A percentile compares a stretch with the other conserved stretches of the same genome.
Evolutionary conservation across 2,113 vertebrate genomes (phyloP).

Genomic region (mouse (Mus musculus)): DNA sequence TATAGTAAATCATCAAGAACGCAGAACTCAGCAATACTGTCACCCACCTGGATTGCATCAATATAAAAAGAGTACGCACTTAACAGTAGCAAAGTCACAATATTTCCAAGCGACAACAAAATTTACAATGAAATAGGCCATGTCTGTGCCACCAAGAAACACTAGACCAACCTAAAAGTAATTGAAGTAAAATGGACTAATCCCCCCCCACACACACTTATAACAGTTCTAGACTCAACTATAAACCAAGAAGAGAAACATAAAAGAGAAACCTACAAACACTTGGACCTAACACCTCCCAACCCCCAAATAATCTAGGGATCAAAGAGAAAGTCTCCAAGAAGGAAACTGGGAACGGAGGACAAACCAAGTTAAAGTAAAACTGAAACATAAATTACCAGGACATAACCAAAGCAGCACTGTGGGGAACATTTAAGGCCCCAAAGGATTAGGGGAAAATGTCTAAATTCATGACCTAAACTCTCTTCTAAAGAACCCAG

Average conservation of each 20-base stretch:
- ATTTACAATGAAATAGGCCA: not conserved
- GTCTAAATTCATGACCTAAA: not conserved
- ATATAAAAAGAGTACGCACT: not conserved
- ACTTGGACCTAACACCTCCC: not conserved
- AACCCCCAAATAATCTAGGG: not conserved
- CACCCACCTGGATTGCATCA: not conserved
- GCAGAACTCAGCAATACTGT: not conserved
- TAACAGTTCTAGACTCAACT: not conserved
- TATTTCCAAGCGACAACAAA: not conserved
- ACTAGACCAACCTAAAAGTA: not conserved
- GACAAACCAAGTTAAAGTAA: not conserved
- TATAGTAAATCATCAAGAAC: not conserved
- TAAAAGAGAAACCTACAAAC: not conserved
- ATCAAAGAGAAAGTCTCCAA: not conserved
- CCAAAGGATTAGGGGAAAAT: not conserved
- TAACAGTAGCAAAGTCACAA: not conserved
- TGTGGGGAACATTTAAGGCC: not conserved
- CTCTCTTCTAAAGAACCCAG: not conserved
- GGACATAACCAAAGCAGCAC: not conserved
- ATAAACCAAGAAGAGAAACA: constrained; percentile 7
- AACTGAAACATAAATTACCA: not conserved
- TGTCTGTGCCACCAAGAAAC: not conserved
- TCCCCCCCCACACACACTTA: not conserved
- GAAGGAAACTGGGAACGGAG: not conserved
- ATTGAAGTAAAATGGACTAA: not conserved